Evolutionary conservation across 2,113 vertebrate species (phyloP).

Genomic region (Daboia siamensis): DNA sequence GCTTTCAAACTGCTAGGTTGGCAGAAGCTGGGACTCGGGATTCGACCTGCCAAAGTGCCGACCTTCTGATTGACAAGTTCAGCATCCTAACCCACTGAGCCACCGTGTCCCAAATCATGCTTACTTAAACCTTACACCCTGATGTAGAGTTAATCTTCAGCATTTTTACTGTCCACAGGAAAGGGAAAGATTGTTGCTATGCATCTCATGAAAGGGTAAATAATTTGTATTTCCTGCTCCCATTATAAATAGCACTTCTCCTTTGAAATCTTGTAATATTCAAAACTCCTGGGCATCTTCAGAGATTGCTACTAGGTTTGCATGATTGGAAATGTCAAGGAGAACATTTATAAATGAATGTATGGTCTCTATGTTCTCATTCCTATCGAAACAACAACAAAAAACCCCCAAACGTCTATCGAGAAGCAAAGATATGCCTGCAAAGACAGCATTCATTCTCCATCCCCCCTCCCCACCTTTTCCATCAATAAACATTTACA

Average conservation of each 20-base stretch:
- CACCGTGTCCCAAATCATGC: neutral
- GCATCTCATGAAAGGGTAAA: neutral
- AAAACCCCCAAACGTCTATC: neutral
- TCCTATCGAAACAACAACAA: neutral
- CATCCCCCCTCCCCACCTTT: neutral
- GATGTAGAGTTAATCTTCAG: no score
- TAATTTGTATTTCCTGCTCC: neutral
- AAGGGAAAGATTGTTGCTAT: neutral
- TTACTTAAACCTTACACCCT: neutral
- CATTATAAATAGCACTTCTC: conserved; percentile 20
- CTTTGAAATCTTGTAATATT: conserved; percentile 27
- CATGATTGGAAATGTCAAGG: conserved; percentile 32
- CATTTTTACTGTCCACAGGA: neutral
- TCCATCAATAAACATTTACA: conserved; percentile 23
- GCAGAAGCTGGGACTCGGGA: no score
- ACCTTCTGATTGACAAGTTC: no score
- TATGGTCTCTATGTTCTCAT: neutral
- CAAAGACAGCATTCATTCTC: neutral
- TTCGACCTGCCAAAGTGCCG: no score
- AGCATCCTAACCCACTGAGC: no score
- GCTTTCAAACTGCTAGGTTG: no score
- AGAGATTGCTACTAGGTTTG: conserved; percentile 32
- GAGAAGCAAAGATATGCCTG: neutral
- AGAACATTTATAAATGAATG: conserved; percentile 31
- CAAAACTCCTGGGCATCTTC: conserved; percentile 24